phyloP scores from a whole-genome alignment of 2,797 vertebrate genomes.

The Gymnothorax reevesii region DNA sequence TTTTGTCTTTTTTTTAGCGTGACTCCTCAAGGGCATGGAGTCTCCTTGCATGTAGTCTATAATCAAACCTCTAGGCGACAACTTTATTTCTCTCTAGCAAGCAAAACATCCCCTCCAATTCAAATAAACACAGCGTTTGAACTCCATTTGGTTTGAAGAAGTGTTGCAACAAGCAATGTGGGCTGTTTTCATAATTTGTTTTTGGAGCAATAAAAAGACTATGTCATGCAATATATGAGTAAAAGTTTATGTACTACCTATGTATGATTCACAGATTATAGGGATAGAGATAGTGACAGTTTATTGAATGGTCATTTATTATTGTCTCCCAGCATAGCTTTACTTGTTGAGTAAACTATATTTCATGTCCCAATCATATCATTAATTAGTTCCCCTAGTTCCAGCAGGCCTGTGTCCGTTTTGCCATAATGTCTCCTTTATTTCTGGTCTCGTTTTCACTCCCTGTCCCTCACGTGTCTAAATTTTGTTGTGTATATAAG shows the following conservation, averaged over 20 bases:
- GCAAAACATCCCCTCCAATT: not conserved
- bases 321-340: not conserved
- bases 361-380: too few species aligned
- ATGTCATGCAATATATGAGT: not conserved
- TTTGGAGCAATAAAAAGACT: not conserved
- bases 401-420: too few species aligned
- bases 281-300: not conserved
- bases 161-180: not conserved
- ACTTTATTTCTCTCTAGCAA: not conserved
- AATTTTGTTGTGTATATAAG: too few species aligned
- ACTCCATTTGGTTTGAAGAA: not conserved
- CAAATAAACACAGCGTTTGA: not conserved
- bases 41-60: constrained; percentile 19
- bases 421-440: too few species aligned
- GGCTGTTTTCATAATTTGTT: not conserved
- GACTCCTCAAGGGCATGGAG: constrained; percentile 57
- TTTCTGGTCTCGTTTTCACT: too few species aligned
- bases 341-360: not conserved
- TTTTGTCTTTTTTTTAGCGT: constrained; percentile 57
- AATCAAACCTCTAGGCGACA: constrained; percentile 17
- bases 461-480: too few species aligned
- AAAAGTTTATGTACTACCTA: not conserved
- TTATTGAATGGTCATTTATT: not conserved
- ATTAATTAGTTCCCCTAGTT: too few species aligned
- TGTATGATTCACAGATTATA: not conserved